Evolutionary conservation across 2,888 invertebrate species (phyloP), one percentile per base, ranked within the genome.

Genomic region (Galerucella nymphaeae): DNA sequence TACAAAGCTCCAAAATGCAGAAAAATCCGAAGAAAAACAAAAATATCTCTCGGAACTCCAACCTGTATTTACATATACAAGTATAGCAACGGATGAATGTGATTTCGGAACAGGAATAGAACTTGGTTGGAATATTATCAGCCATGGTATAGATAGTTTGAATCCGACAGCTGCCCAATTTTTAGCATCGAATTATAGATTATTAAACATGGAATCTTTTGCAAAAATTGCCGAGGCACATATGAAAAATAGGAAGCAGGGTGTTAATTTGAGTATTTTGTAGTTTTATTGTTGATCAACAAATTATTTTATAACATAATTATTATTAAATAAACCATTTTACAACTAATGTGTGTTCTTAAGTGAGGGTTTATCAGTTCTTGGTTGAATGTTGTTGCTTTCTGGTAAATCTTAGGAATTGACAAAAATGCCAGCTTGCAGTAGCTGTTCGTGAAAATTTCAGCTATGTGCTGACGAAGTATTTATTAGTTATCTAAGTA

Each of bases 41-140:
- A 88, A 87, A 64, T 86, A 90, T 42, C 88, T 94, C 73, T 91
- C 92, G 23, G 90, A 92, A 41, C 84, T 98, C 4, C 94, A 96
- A 80, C 94, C 95, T 71, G 88, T 83, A 41, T 90, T 96, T 74
- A 96, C 94, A 4, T 92, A 92, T 70, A 93, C 96, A 8, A 94
- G 92, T 84, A 96, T 96, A 84, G 98, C 98, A 0, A 92, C 94
- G 71, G 98, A 98, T 83, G 98, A 99, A 85, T 94, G 94, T 83
- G 98, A 98, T 85, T 98, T 96, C 87, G 98, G 97, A 0, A 96
- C 96, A 68, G 94, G 96, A 0, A 86, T 98, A 2, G 98, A 98
- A 85, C 88, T 95, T 50, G 98, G 96, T 0, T 91, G 96, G 78
- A 93, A 95, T 85, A 87, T 98, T 63, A 95, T 98, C 83, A 92